phyloP scores from a whole-genome alignment of 2,113 vertebrate genomes.

The Trematocara macrostoma region DNA sequence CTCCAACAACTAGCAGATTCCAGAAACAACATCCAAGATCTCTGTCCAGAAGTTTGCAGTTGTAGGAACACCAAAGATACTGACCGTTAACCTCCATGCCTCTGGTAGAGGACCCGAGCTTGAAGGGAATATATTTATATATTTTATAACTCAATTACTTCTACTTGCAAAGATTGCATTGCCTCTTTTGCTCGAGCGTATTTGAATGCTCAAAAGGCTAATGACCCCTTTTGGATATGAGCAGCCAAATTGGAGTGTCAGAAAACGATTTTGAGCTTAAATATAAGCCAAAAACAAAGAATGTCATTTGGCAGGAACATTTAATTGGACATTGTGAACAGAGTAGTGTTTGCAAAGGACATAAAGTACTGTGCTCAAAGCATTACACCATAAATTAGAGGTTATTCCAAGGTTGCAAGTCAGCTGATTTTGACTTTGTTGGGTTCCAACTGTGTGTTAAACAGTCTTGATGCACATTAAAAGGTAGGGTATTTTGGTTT shows the following conservation, averaged over 20 bases:
- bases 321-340: conserved; percentile 55
- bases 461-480: background rate
- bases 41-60: background rate
- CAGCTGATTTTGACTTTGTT: background rate
- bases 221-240: conserved; percentile 16
- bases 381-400: conserved; percentile 41
- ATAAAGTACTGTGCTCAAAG: conserved; percentile 32
- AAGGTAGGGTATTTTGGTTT: background rate
- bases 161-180: background rate
- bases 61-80: background rate
- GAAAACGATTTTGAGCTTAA: conserved; percentile 25
- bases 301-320: conserved; percentile 15
- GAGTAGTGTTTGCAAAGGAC: conserved; percentile 13
- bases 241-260: background rate
- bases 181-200: background rate
- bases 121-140: background rate
- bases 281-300: conserved; percentile 27
- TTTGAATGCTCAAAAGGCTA: conserved; percentile 28
- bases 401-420: conserved; percentile 11
- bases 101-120: background rate
- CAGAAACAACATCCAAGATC: background rate
- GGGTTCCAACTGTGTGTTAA: background rate
- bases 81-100: background rate
- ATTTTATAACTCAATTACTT: background rate
- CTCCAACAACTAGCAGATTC: background rate